These are phyloP conservation scores for Limnephilus marmoratus DNA, from an alignment of 2,888 invertebrate species.

Conservation along the genomic window DNA sequence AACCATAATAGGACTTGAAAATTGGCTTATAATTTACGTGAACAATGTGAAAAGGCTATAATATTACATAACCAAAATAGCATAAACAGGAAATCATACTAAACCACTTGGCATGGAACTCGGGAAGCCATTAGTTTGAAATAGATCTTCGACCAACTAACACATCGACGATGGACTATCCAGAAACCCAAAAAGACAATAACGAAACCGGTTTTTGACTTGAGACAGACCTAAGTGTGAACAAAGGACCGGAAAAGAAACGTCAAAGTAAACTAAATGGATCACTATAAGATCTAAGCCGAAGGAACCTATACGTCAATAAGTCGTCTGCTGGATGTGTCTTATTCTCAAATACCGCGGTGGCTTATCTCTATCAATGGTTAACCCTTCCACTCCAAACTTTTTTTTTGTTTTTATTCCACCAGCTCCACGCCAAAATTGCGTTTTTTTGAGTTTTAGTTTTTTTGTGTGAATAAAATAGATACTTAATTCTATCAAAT, in stretches of 20 bases:
- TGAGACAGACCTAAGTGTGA: not conserved
- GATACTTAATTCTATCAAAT: no score
- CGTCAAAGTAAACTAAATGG: conserved; percentile 44
- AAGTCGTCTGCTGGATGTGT: conserved; percentile 20
- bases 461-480: no score
- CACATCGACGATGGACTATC: not conserved
- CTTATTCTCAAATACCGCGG: conserved; percentile 7
- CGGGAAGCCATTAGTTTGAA: not conserved
- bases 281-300: conserved; percentile 4
- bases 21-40: not conserved
- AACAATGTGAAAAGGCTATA: not conserved
- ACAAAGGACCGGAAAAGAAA: conserved; percentile 41
- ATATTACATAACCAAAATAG: not conserved
- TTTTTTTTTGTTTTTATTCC: no score
- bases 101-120: not conserved
- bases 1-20: not conserved
- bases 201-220: conserved; percentile 29
- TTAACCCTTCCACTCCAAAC: not conserved
- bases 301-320: conserved; percentile 39
- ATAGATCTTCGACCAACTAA: not conserved
- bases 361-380: conserved; percentile 6
- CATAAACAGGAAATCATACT: not conserved
- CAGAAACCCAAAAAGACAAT: conserved; percentile 7
- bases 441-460: no score
- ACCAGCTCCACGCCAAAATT: no score